phyloP scores from a whole-genome alignment of 2,797 vertebrate species.

The Numenius phaeopus region DNA sequence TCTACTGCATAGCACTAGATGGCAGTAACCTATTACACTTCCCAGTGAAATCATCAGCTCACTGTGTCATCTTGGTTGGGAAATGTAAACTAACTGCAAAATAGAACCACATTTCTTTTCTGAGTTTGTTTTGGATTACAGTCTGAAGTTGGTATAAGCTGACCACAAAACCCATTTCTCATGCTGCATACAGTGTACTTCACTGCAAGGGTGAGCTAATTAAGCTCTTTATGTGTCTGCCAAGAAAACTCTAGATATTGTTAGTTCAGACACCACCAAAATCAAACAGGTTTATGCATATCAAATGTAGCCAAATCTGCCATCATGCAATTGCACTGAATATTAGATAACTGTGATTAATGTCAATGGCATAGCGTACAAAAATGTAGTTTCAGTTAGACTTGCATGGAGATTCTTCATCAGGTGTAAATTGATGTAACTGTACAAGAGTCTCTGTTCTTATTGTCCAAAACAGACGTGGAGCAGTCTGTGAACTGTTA shows the following conservation, averaged over 20 bases:
- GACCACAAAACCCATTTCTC: not conserved
- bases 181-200: not conserved
- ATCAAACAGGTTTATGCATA: not conserved
- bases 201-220: not conserved
- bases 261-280: not conserved
- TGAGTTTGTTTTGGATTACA: not conserved
- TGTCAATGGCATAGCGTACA: not conserved
- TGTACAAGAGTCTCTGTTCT: not conserved
- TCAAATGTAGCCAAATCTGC: not conserved
- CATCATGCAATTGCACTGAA: not conserved
- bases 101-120: not conserved
- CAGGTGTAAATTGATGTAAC: not conserved
- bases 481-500: not conserved
- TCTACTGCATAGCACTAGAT: slow-evolving; percentile 68
- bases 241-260: not conserved
- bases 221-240: not conserved
- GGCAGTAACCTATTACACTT: slow-evolving; percentile 74
- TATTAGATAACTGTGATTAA: not conserved
- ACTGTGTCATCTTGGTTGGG: not conserved
- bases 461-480: not conserved
- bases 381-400: not conserved
- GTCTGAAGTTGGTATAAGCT: not conserved
- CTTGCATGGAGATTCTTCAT: not conserved
- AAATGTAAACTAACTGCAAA: not conserved
- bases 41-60: not conserved